Conservation (phyloP, 2,113 vertebrate genomes). For the Aptenodytes forsteri region DNA sequence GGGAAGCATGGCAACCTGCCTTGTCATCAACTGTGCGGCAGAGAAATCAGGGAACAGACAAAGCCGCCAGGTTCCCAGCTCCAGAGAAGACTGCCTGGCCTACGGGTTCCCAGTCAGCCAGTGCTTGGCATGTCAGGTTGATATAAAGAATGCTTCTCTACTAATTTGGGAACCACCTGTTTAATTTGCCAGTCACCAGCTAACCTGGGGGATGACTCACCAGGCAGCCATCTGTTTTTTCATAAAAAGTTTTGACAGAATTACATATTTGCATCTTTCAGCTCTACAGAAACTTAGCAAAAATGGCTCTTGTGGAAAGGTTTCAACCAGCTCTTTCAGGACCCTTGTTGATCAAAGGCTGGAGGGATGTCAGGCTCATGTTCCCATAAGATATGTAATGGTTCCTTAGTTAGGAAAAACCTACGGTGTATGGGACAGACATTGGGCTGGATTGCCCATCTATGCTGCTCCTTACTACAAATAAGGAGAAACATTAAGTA, state of each 20-base stretch:
- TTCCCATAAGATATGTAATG: neutral
- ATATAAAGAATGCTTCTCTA: neutral
- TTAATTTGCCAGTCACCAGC: neutral
- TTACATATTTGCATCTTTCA: neutral
- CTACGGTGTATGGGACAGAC: rapidly evolving
- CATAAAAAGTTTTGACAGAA: neutral
- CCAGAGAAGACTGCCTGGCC: neutral
- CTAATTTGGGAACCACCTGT: neutral
- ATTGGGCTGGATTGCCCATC: neutral
- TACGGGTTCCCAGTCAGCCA: neutral
- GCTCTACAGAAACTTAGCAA: neutral
- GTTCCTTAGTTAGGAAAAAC: neutral
- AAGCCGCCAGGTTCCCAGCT: neutral
- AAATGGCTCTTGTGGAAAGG: neutral
- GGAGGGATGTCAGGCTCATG: neutral
- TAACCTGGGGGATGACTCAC: neutral
- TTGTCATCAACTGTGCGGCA: neutral
- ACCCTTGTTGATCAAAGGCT: neutral
- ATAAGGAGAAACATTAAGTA: neutral
- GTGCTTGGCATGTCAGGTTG: neutral
- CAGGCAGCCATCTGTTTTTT: neutral
- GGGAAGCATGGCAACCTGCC: neutral
- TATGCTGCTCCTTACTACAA: neutral
- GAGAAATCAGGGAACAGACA: neutral
- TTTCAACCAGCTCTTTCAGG: neutral